Evolutionary conservation across 1,140 invertebrate genomes (phyloP).

Genomic region (Acyrthosiphon pisum): DNA sequence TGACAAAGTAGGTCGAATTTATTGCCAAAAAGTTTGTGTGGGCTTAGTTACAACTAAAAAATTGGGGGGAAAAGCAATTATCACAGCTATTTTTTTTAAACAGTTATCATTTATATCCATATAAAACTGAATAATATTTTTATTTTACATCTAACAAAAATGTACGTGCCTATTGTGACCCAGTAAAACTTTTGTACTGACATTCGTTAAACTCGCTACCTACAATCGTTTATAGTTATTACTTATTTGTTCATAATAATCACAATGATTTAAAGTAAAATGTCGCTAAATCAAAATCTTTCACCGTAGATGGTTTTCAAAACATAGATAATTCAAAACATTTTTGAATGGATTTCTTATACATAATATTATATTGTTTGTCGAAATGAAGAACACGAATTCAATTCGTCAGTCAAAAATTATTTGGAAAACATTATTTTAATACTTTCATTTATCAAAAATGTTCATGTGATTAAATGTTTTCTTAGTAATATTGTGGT

Average conservation of each 20-base stretch:
- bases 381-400: not conserved
- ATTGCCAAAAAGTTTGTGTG: slow-evolving; percentile 7
- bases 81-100: not conserved
- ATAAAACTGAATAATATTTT: not conserved
- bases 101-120: not conserved
- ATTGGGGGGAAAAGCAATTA: not conserved
- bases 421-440: not conserved
- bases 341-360: not conserved
- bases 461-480: not conserved
- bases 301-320: not conserved
- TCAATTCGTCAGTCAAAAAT: not conserved
- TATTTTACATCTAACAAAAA: not conserved
- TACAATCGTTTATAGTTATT: not conserved
- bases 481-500: not conserved
- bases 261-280: slow-evolving; percentile 9
- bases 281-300: not conserved
- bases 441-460: not conserved
- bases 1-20: slow-evolving; percentile 32
- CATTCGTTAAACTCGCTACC: not conserved
- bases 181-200: not conserved
- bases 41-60: not conserved
- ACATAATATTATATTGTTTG: not conserved
- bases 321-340: not conserved
- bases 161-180: not conserved
- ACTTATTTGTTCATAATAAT: not conserved